Evolutionary conservation across 1,140 invertebrate species (phyloP), one percentile per base, ranked within the genome.

Genomic region (Achroia grisella): DNA sequence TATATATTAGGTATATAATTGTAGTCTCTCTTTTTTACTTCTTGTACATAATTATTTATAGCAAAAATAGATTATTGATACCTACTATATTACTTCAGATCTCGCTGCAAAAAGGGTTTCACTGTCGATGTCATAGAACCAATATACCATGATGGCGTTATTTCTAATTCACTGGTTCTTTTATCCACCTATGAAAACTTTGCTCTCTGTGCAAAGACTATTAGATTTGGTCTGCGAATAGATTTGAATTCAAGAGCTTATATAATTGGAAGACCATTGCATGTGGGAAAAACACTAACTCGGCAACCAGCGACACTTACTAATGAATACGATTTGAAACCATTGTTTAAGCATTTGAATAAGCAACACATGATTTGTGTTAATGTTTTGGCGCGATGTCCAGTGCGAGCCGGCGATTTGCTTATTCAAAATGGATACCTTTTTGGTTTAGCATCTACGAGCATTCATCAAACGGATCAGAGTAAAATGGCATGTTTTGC

Each of bases 51-150:
- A n/a, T n/a, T n/a, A n/a, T n/a, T n/a, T n/a, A n/a, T n/a, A n/a
- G n/a, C n/a, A n/a, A n/a, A n/a, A n/a, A n/a, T n/a, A n/a, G n/a
- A n/a, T n/a, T n/a, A n/a, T n/a, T n/a, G n/a, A n/a, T n/a, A n/a
- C n/a, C n/a, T n/a, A n/a, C n/a, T n/a, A 23, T 23, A 23, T 48
- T 30, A 13, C 71, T 71, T 43, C 54, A 80, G 76, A 15, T 67
- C 61, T 32, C 54, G 55, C 23, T 83, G 79, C 60, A 78, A 71
- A 48, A 79, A 79, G 62, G 73, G 73, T 10, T 79, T 79, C 40
- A 28, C 62, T 1, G 53, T 78, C 8, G 54, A 71, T 30, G 32
- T 58, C 10, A 44, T 68, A 4, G 71, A 76, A 12, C 36, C 48
- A 2, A 64, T 81, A 33, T 44, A 55, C 6, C 69, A 76, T 30